These are phyloP conservation scores for Limnodromus scolopaceus DNA, from an alignment of 2,797 vertebrate species.

Conservation along the genomic window DNA sequence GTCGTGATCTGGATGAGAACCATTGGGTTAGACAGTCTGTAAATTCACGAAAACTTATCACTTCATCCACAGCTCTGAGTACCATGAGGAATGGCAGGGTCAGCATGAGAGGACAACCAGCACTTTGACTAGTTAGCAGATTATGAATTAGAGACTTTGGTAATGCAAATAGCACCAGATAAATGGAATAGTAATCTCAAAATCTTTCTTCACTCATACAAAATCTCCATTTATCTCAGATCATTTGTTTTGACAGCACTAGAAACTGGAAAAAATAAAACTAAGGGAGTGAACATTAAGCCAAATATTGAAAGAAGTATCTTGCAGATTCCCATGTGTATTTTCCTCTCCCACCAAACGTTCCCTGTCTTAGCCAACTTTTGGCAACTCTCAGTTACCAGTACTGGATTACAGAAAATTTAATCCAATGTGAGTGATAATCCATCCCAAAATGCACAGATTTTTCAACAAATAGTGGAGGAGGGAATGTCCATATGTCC, in stretches of 20 bases:
- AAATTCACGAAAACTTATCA: background rate
- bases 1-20: background rate
- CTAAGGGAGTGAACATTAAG: background rate
- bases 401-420: background rate
- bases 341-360: background rate
- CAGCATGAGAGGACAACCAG: background rate
- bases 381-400: background rate
- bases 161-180: background rate
- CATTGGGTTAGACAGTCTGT: background rate
- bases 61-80: background rate
- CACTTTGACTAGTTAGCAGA: background rate
- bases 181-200: background rate
- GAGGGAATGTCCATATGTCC: background rate
- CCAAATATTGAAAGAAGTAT: background rate
- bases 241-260: background rate
- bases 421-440: background rate
- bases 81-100: fast-evolving
- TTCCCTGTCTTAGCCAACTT: background rate
- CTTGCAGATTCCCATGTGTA: background rate
- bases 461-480: background rate
- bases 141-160: background rate
- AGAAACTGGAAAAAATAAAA: background rate
- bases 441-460: background rate
- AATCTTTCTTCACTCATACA: background rate
- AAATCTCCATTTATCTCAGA: background rate